Evolutionary conservation across 2,888 invertebrate genomes (phyloP).

Genomic region (Cheiracanthium punctorium): DNA sequence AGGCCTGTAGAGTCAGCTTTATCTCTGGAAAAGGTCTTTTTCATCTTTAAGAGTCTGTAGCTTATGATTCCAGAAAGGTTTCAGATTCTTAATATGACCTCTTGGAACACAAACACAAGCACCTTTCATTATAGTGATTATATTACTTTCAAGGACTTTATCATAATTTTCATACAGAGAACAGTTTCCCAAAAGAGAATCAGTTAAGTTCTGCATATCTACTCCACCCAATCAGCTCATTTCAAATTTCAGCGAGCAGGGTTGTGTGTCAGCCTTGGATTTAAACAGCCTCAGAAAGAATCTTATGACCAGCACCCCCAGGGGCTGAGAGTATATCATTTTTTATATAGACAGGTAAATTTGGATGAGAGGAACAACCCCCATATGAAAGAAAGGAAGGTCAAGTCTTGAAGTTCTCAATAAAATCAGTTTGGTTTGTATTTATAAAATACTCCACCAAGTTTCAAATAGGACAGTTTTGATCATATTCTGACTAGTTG

Average conservation of each 20-base stretch:
- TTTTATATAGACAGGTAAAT: background rate
- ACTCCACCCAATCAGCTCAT: slow-evolving; percentile 6
- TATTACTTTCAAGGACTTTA: background rate
- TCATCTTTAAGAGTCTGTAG: background rate
- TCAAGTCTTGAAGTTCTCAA: background rate
- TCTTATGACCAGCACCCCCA: background rate
- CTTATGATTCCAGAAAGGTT: background rate
- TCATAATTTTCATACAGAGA: no score
- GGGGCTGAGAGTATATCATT: background rate
- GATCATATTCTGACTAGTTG: background rate
- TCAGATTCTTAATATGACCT: background rate
- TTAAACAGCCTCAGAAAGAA: background rate
- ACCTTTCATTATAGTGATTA: background rate
- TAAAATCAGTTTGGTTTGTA: background rate
- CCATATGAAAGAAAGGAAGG: background rate
- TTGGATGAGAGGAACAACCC: background rate
- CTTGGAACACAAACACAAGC: no score
- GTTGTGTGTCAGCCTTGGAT: background rate
- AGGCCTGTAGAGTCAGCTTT: background rate
- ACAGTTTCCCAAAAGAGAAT: background rate
- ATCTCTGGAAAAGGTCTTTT: background rate
- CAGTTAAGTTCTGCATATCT: background rate
- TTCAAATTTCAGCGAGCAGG: background rate
- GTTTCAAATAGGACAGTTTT: background rate
- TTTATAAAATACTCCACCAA: background rate